phyloP scores from a whole-genome alignment of 2,888 invertebrate species.

The Lasioglossum marginatum region DNA sequence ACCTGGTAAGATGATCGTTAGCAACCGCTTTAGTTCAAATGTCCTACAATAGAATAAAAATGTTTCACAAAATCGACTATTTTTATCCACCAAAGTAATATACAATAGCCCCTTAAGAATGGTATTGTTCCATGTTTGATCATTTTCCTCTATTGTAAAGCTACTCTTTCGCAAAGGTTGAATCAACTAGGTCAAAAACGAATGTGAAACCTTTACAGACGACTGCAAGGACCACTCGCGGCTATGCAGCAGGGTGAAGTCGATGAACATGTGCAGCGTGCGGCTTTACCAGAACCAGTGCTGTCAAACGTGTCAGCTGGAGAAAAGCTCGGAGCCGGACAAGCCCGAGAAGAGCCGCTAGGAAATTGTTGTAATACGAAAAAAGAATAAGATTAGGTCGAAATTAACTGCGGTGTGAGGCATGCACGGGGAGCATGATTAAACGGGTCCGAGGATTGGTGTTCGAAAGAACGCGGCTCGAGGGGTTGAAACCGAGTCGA shows the following conservation, averaged over 20 bases:
- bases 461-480: conserved; percentile 36
- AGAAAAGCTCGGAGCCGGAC: conserved; percentile 37
- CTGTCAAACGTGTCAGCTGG: conserved; percentile 91
- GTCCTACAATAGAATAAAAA: neutral
- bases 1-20: conserved; percentile 73
- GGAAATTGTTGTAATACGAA: conserved; percentile 47
- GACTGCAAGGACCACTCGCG: conserved; percentile 93
- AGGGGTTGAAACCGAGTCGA: neutral
- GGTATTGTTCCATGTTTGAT: neutral
- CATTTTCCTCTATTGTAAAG: neutral
- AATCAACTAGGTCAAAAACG: neutral
- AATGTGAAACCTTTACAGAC: conserved; percentile 83
- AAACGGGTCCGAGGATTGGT: conserved; percentile 42
- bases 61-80: neutral
- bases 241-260: conserved; percentile 94
- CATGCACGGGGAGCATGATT: conserved; percentile 37
- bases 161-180: neutral
- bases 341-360: conserved; percentile 23
- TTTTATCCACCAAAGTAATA: no score
- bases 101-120: neutral
- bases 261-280: conserved; percentile 95
- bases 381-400: conserved; percentile 38
- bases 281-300: conserved; percentile 94
- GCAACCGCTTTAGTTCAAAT: neutral
- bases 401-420: conserved; percentile 43